Conservation (phyloP, 2,888 invertebrate genomes). For the Zaprionus bogoriensis region DNA sequence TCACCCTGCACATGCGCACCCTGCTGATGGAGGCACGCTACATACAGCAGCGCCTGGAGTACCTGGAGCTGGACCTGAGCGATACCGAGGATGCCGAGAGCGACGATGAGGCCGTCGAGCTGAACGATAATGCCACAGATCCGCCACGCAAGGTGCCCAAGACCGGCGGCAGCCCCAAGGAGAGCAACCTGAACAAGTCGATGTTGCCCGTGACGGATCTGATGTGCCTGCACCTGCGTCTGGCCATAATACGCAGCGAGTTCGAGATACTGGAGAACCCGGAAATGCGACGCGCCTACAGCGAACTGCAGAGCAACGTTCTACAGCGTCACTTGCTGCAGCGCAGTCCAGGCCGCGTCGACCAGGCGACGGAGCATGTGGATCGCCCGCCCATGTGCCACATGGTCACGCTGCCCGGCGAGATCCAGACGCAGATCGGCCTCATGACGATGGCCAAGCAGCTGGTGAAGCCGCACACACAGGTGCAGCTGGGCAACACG, state of each 20-base stretch:
- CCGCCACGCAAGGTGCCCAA: slow-evolving; percentile 43
- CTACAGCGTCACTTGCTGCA: slow-evolving; percentile 41
- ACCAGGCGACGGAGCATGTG: slow-evolving; percentile 3
- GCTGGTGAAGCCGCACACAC: slow-evolving; percentile 77
- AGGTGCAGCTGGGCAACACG: slow-evolving; percentile 83
- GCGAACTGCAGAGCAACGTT: slow-evolving; percentile 73
- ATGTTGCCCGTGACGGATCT: slow-evolving; percentile 83
- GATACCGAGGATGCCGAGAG: slow-evolving; percentile 79
- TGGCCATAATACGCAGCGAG: slow-evolving; percentile 85
- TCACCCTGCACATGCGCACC: slow-evolving; percentile 84
- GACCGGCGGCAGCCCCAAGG: slow-evolving; percentile 59
- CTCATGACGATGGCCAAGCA: slow-evolving; percentile 83
- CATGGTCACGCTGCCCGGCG: slow-evolving; percentile 83
- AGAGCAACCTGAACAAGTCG: slow-evolving; percentile 71
- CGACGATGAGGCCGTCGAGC: slow-evolving; percentile 65
- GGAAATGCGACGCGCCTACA: slow-evolving; percentile 84
- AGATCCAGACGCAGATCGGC: slow-evolving; percentile 83
- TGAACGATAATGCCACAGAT: slow-evolving; percentile 42
- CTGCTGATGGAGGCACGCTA: slow-evolving; percentile 85
- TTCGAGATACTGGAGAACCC: slow-evolving; percentile 86
- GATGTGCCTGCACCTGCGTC: slow-evolving; percentile 84
- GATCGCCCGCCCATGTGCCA: slow-evolving; percentile 58
- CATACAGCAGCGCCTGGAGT: slow-evolving; percentile 83
- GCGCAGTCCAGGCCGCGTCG: slow-evolving; percentile 7
- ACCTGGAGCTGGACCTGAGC: slow-evolving; percentile 82